phyloP scores from a whole-genome alignment of 2,113 vertebrate species.

The Pycnonotus jocosus region DNA sequence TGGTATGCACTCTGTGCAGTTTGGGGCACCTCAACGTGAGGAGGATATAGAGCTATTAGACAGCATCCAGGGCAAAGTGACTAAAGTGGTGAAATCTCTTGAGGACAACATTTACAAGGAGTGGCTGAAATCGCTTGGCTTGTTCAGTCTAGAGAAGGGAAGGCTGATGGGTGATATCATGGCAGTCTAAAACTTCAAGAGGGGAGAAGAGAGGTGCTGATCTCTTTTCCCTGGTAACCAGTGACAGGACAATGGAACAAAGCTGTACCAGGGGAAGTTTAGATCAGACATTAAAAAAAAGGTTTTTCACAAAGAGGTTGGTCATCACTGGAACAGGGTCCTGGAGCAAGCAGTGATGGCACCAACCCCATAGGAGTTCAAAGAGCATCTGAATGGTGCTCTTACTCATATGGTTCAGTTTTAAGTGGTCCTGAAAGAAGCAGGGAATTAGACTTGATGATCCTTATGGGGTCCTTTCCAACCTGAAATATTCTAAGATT shows the following conservation, averaged over 20 bases:
- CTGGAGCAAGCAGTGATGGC: not conserved
- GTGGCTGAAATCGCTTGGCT: not conserved
- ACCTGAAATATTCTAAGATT: not conserved
- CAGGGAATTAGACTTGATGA: not conserved
- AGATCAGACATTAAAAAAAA: not conserved
- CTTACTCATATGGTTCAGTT: not conserved
- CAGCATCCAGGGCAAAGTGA: not conserved
- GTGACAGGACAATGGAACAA: not conserved
- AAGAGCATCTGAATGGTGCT: not conserved
- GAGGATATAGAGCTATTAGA: not conserved
- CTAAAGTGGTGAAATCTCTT: not conserved
- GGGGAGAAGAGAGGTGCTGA: accelerated
- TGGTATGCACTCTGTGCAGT: not conserved
- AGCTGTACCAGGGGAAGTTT: not conserved
- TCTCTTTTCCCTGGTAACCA: not conserved
- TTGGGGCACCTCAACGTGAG: not conserved
- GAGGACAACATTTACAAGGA: not conserved
- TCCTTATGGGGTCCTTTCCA: not conserved
- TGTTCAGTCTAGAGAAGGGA: not conserved
- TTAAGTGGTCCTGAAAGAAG: not conserved
- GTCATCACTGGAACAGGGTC: not conserved
- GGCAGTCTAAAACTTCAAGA: not conserved
- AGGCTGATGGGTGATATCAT: not conserved
- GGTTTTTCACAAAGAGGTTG: not conserved
- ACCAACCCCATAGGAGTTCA: not conserved